phyloP scores from a whole-genome alignment of 2,888 invertebrate species.

The Thelaira solivaga region DNA sequence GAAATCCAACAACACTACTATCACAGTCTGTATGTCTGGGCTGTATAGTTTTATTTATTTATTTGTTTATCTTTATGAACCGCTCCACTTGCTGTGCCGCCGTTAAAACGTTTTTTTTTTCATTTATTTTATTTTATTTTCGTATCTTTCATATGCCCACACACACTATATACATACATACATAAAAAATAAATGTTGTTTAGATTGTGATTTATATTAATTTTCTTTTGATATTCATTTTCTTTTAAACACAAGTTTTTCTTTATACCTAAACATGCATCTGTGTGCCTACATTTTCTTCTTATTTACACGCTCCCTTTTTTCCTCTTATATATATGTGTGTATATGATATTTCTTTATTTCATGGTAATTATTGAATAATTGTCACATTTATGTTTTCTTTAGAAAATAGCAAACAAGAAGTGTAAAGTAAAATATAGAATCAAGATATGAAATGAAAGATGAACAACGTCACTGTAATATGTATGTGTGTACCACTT shows the following conservation, averaged over 20 bases:
- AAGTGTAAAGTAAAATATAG: neutral
- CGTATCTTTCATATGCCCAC: conserved; percentile 3
- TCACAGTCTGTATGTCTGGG: conserved; percentile 61
- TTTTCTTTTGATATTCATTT: conserved; percentile 24
- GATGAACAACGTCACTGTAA: neutral
- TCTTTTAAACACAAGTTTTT: conserved; percentile 21
- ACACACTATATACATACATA: too few relatives aligned
- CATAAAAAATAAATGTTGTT: conserved; percentile 1
- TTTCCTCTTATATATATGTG: too few relatives aligned
- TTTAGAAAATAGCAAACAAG: neutral
- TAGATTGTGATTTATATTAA: conserved; percentile 27
- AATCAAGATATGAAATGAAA: neutral
- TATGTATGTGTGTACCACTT: neutral
- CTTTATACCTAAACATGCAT: too few relatives aligned
- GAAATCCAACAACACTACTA: conserved; percentile 6
- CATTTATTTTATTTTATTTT: neutral
- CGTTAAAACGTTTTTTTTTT: conserved; percentile 21
- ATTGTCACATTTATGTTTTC: conserved; percentile 42
- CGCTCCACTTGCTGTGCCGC: conserved; percentile 48
- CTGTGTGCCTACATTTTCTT: too few relatives aligned
- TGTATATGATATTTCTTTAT: neutral
- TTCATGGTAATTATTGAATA: conserved; percentile 25
- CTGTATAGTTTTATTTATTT: conserved; percentile 39
- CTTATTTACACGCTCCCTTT: neutral
- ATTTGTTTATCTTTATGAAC: conserved; percentile 51